Conservation (phyloP, 1,140 invertebrate genomes). For the Hypsibius dujardini region DNA sequence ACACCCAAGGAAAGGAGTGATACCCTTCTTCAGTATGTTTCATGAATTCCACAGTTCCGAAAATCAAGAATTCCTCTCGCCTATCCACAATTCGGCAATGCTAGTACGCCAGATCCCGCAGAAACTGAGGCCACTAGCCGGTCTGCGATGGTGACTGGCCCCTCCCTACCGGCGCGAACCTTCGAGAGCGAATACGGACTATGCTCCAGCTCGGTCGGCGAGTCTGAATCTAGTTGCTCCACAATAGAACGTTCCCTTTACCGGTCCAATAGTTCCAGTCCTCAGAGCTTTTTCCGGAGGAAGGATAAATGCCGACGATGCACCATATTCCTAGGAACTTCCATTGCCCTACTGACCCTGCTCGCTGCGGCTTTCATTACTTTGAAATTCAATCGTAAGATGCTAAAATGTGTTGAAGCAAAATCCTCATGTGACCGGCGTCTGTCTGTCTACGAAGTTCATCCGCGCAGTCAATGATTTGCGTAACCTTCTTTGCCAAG, state of each 20-base stretch:
- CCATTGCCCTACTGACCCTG: too few species aligned
- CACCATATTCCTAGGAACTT: too few species aligned
- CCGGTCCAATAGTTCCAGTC: not conserved
- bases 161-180: constrained; percentile 2
- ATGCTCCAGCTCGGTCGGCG: not conserved
- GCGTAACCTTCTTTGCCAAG: too few species aligned
- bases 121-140: not conserved
- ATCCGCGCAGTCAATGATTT: too few species aligned
- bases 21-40: not conserved
- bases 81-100: constrained; percentile 15
- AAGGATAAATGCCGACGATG: too few species aligned
- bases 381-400: too few species aligned
- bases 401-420: too few species aligned
- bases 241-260: not conserved
- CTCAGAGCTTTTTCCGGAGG: not conserved
- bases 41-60: not conserved
- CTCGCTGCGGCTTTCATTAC: too few species aligned
- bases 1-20: not conserved
- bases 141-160: not conserved
- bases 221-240: not conserved
- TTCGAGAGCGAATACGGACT: constrained; percentile 14
- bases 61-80: constrained; percentile 10
- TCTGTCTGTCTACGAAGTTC: too few species aligned
- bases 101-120: not conserved
- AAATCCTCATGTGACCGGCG: too few species aligned